Percentiles rank a stretch among this genome's conserved stretches.
Evolutionary conservation across 1,140 invertebrate species (phyloP).

Genomic region (Drosophila hydei): DNA sequence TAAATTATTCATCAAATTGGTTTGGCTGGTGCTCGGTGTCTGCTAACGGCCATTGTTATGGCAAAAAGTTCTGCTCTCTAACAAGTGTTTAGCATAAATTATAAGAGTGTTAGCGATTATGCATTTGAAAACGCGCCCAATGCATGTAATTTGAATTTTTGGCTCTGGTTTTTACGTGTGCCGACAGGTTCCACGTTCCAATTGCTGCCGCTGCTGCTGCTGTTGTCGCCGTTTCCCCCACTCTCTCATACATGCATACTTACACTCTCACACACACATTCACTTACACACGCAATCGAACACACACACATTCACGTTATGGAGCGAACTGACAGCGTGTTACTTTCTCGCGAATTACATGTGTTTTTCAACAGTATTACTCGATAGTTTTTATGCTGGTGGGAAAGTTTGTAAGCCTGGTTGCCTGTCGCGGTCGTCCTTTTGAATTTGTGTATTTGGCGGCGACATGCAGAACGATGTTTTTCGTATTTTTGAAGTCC

Average conservation of each 20-base stretch:
- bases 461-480: slow-evolving; percentile 33
- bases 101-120: slow-evolving; percentile 67
- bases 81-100: slow-evolving; percentile 66
- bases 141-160: slow-evolving; percentile 73
- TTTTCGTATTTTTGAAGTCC: slow-evolving; percentile 57
- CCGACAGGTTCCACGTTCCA: slow-evolving; percentile 69
- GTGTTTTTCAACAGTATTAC: slow-evolving; percentile 64
- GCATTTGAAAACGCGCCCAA: slow-evolving; percentile 73
- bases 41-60: slow-evolving; percentile 24
- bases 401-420: slow-evolving; percentile 7
- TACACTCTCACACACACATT: slow-evolving; percentile 29
- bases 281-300: slow-evolving; percentile 20
- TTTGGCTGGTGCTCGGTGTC: neutral
- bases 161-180: slow-evolving; percentile 71
- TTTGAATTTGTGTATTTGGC: slow-evolving; percentile 50
- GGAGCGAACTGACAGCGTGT: slow-evolving; percentile 75
- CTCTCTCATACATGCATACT: slow-evolving; percentile 40
- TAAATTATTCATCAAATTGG: slow-evolving; percentile 68
- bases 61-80: slow-evolving; percentile 47
- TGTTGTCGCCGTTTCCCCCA: slow-evolving; percentile 30
- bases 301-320: slow-evolving; percentile 53
- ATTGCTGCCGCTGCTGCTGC: slow-evolving; percentile 34
- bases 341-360: slow-evolving; percentile 82
- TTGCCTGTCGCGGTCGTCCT: slow-evolving; percentile 11
- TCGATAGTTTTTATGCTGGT: slow-evolving; percentile 15